Evolutionary conservation across 2,888 invertebrate species (phyloP), one percentile per base, ranked within the genome.

Genomic region (Clunio marinus): DNA sequence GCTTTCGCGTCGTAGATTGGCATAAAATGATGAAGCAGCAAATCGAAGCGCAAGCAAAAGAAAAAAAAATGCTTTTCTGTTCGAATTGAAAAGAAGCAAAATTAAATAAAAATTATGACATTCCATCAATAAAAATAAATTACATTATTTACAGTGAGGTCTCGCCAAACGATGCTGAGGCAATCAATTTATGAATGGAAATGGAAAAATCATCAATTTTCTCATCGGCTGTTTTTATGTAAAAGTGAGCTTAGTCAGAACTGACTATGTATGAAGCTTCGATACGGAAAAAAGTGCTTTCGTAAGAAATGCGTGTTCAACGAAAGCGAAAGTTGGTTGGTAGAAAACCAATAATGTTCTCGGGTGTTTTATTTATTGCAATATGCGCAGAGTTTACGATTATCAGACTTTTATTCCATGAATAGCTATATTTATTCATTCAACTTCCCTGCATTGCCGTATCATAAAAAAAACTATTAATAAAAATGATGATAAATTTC

Each of bases 81-180:
- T 13, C 35, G 35, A 32, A 32, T 32, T 45, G n/a, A 45, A 45
- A n/a, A n/a, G 45, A 13, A 55, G 22, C 24, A 20, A 55, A 45
- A 62, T 62, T 37, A 45, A 62, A 24, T 45, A 45, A 62, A 62
- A 45, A 62, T 62, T 62, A 62, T 66, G 66, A 66, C 66, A 45
- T 55, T 51, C 66, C 51, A 66, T 66, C 66, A 66, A 66, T 66
- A 66, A 66, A 63, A 8, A 60, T 27, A 66, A 66, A 35, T 59
- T 59, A 66, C 17, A 51, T 66, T 35, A 55, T 32, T 46, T 46
- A 28, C 27, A 57, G 22, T 51, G 22, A 51, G 20, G 20, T 51
- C 51, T 51, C 20, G 51, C 51, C 2, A 8, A 51, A 20, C 51
- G 4, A 4, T 20, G 22, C 57, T 24, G 27, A n/a, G 27, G 27